These are phyloP conservation scores for Chalcis sispes DNA, from an alignment of 2,888 invertebrate species.

Conservation along the genomic window DNA sequence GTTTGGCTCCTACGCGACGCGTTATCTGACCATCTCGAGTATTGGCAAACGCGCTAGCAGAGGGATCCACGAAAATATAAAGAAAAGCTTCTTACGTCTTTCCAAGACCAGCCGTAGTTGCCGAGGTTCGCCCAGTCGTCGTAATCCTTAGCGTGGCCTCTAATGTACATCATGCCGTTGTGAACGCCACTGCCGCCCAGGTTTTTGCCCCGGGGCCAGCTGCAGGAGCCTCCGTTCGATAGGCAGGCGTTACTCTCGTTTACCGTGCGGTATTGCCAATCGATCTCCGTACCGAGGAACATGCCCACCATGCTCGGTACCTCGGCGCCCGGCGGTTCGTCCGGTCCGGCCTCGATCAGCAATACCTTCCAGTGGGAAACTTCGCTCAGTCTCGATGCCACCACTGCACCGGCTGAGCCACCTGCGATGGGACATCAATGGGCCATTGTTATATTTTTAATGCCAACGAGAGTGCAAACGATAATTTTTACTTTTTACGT, in stretches of 20 bases:
- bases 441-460: no score
- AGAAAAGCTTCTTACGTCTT: slow-evolving; percentile 76
- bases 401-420: slow-evolving; percentile 82
- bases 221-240: slow-evolving; percentile 76
- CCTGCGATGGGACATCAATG: slow-evolving; percentile 68
- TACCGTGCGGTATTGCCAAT: slow-evolving; percentile 83
- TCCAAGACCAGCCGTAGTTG: slow-evolving; percentile 87
- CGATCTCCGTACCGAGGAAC: slow-evolving; percentile 80
- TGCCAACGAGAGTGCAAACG: no score
- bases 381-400: slow-evolving; percentile 82
- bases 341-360: slow-evolving; percentile 84
- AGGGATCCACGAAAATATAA: no score
- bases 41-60: no score
- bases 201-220: slow-evolving; percentile 85
- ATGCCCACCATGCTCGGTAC: slow-evolving; percentile 84
- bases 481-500: no score
- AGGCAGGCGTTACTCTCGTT: slow-evolving; percentile 82
- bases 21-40: no score
- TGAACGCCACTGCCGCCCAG: slow-evolving; percentile 84
- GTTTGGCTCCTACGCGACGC: no score
- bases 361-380: slow-evolving; percentile 83
- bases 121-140: slow-evolving; percentile 86
- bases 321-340: slow-evolving; percentile 81
- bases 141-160: slow-evolving; percentile 86
- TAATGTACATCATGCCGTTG: slow-evolving; percentile 91